A percentile compares a stretch with the other conserved stretches of the same genome.
phyloP scores from a whole-genome alignment of 2,797 vertebrate genomes.

The Gouania willdenowi region DNA sequence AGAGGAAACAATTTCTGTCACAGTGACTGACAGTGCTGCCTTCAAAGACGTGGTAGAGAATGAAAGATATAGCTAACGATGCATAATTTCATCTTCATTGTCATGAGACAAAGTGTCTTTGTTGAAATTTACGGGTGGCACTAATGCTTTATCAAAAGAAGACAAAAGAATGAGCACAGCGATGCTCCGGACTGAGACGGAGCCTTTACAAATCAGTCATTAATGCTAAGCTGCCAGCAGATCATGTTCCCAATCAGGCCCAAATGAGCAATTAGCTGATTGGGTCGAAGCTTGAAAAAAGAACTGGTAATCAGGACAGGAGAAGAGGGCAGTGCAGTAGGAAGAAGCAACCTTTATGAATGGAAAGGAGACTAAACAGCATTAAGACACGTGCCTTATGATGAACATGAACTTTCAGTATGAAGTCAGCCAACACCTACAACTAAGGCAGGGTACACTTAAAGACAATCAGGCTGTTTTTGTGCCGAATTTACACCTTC shows the following conservation, averaged over 20 bases:
- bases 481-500: too few species aligned
- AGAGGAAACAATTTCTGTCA: constrained; percentile 64
- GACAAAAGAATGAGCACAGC: constrained; percentile 29
- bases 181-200: constrained; percentile 27
- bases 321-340: constrained; percentile 7
- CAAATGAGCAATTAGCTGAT: constrained; percentile 63
- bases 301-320: constrained; percentile 48
- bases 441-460: too few species aligned
- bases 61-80: constrained; percentile 55
- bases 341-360: not conserved
- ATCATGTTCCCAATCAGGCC: constrained; percentile 55
- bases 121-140: constrained; percentile 39
- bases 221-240: constrained; percentile 49
- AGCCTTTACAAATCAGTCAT: constrained; percentile 42
- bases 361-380: not conserved
- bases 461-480: too few species aligned
- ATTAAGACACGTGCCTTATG: too few species aligned
- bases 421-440: too few species aligned
- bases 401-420: too few species aligned
- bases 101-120: constrained; percentile 38
- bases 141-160: constrained; percentile 33
- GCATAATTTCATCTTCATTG: constrained; percentile 28
- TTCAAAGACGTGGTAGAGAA: constrained; percentile 37
- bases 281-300: constrained; percentile 40
- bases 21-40: constrained; percentile 45